Evolutionary conservation across 2,888 invertebrate genomes (phyloP), one percentile per base, ranked within the genome.

Genomic region (Liodrosophila aerea): DNA sequence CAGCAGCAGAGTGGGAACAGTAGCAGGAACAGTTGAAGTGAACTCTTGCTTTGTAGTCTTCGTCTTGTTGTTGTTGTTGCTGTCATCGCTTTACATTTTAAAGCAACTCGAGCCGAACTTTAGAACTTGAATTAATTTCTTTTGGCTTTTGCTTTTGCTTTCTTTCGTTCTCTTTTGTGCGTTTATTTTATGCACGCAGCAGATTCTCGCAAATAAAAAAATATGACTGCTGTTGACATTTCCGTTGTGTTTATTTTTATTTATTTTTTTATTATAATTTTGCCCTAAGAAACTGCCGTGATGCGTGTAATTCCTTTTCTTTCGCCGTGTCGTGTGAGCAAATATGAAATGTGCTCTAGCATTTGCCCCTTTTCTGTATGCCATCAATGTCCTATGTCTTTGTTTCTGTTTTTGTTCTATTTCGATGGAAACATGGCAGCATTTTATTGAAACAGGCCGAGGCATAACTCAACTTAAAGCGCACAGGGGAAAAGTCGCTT

Each of bases 171-270:
- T 22, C 5, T 22, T 22, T 22, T 22, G 22, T 22, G 22, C 22
- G 3, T 22, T 29, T 58, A 53, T 58, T 60, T 52, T 52, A 27
- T 51, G 22, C 47, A 18, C 22, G 33, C 45, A 54, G 50, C 18
- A 61, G 53, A 37, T 53, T 68, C 54, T 51, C 30, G 12, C 30
- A 67, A 61, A 53, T 49, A 61, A 22, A 61, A 68, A 54, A 62
- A 64, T 60, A 52, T 59, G 49, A 37, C 85, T 83, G 78, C 53
- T 85, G 85, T 78, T 78, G 78, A 78, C 85, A 78, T 85, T 85
- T 75, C 22, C 22, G 22, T 5, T 5, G 22, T 5, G 3, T 22
- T 22, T 22, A 22, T 22, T 22, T 22, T 22, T 5, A 22, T 22
- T 22, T 22, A 22, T 22, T 22, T 16, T 33, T 33, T 7, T 27